Base-by-base conservation (phyloP, 2,888 invertebrate genomes). In the Netelia melanura region DNA sequence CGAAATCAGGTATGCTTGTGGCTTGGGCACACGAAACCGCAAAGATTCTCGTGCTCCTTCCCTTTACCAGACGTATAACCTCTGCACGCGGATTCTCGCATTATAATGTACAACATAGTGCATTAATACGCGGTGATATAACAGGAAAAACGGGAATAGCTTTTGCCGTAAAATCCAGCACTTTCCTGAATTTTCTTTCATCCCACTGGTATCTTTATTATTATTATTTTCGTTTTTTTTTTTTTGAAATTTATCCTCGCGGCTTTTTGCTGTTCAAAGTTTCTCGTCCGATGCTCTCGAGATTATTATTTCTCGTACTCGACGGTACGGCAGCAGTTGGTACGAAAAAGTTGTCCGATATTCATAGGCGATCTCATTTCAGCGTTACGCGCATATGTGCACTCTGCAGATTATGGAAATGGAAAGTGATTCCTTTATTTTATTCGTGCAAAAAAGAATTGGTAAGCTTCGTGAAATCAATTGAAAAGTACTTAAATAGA, bases 1-100 rank as follows among this genome's bases (percentile, higher is more conserved):
- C 78, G 79, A 79, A 83, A 79, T 75, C 78, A 68, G 79, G 79
- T 79, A 74, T 79, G 68, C 78, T 58, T 79, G 78, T 30, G 68
- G 68, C 74, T 79, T 44, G 68, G 38, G 68, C 79, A 67, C 78
- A 75, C 74, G 74, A 79, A 83, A 83, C 83, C 83, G 62, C 83
- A 79, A 78, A 79, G 78, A 79, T 79, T 68, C 79, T 78, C 52
- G 52, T 64, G 72, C 64, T 67, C 54, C 21, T 38, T 56, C 70
- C 52, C 17, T 65, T 71, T 30, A 56, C 68, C 48, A 68, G 56
- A 79, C 9, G 21, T 58, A 58, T 62, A 74, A 68, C 54, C 62
- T 25, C 23, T 52, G 14, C n/a, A n/a, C 61, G 48, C 48, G 48
- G 14, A 48, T 58, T 58, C 9, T 48, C 38, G 54, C 54, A 78